phyloP scores from a whole-genome alignment of 1,140 invertebrate species.

The Caenorhabditis remanei region DNA sequence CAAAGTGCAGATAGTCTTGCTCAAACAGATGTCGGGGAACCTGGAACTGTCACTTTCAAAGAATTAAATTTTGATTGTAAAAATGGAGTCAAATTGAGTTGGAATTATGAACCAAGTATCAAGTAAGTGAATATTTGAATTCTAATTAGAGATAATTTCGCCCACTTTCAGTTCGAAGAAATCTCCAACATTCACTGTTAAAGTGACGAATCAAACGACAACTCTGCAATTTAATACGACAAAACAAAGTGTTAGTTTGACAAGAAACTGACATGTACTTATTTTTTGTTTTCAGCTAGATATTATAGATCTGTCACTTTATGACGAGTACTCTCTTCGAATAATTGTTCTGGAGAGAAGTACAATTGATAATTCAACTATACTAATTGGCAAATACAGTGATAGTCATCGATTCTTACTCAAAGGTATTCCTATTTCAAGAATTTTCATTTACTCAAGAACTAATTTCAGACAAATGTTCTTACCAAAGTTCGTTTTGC shows the following conservation, averaged over 20 bases:
- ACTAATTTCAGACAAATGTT: constrained; percentile 68
- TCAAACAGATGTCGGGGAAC: constrained; percentile 68
- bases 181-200: constrained; percentile 45
- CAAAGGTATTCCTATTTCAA: not conserved
- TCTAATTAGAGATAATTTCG: not conserved
- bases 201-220: constrained; percentile 32
- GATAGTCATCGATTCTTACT: constrained; percentile 57
- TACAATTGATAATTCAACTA: constrained; percentile 59
- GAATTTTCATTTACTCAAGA: not conserved
- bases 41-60: constrained; percentile 7
- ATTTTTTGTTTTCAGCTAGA: constrained; percentile 55
- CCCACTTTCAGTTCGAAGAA: constrained; percentile 22
- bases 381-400: constrained; percentile 47
- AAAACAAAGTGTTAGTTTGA: constrained; percentile 38
- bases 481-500: constrained; percentile 72
- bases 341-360: constrained; percentile 59
- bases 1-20: constrained; percentile 70
- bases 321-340: constrained; percentile 61
- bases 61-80: constrained; percentile 40
- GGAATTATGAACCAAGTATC: constrained; percentile 43
- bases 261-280: not conserved
- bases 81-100: constrained; percentile 37
- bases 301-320: constrained; percentile 59
- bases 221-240: constrained; percentile 60
- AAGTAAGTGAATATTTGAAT: not conserved